Percentiles rank a stretch among this genome's conserved stretches.
phyloP scores from a whole-genome alignment of 1,140 invertebrate species.

The Cardiocondyla obscurior region DNA sequence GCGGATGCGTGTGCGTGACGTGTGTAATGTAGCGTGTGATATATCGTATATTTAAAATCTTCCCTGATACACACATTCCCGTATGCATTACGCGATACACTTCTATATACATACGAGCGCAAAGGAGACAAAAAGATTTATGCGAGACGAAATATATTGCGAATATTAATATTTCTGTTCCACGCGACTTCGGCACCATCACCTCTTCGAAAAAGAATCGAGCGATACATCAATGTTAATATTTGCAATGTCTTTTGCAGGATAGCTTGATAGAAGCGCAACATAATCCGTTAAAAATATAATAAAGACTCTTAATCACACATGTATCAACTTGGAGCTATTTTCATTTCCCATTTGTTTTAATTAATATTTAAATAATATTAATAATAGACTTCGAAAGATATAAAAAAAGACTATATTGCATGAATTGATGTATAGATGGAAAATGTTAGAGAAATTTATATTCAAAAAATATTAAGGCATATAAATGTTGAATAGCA shows the following conservation, averaged over 20 bases:
- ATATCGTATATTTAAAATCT: slow-evolving; percentile 38
- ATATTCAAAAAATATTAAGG: too few relatives aligned
- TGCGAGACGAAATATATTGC: slow-evolving; percentile 39
- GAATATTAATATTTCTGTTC: slow-evolving; percentile 18
- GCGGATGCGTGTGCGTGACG: slow-evolving; percentile 1
- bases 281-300: slow-evolving; percentile 43
- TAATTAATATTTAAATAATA: too few relatives aligned
- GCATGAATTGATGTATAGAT: too few relatives aligned
- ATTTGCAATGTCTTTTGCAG: slow-evolving; percentile 44
- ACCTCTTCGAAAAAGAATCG: background rate
- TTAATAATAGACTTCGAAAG: too few relatives aligned
- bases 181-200: background rate
- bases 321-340: background rate
- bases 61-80: slow-evolving; percentile 37
- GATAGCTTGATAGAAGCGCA: slow-evolving; percentile 23
- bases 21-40: slow-evolving; percentile 14
- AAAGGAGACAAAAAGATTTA: slow-evolving; percentile 11
- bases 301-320: slow-evolving; percentile 40
- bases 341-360: background rate
- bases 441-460: too few relatives aligned
- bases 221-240: slow-evolving; percentile 11
- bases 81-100: slow-evolving; percentile 25
- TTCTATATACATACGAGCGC: slow-evolving; percentile 33
- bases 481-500: too few relatives aligned
- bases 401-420: too few relatives aligned